Evolutionary conservation across 2,888 invertebrate species (phyloP).

Genomic region (Stenotaenia linearis): DNA sequence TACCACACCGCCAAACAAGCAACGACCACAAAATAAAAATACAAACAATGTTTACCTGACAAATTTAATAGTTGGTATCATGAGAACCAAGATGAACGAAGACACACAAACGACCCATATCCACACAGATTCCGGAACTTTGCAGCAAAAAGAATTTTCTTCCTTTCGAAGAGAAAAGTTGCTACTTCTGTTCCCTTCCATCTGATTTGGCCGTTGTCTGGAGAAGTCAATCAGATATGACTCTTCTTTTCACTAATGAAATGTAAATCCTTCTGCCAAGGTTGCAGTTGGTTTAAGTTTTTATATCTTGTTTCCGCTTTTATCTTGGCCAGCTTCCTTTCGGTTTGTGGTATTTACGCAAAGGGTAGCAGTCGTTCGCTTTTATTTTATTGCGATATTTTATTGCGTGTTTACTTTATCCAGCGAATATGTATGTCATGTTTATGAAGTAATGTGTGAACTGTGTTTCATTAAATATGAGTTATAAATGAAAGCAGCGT

Average conservation of each 20-base stretch:
- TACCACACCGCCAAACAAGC: too few species aligned
- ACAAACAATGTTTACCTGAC: too few species aligned
- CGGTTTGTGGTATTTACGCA: not conserved
- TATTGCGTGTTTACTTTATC: too few species aligned
- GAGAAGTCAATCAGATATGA: not conserved
- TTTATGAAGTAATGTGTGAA: too few species aligned
- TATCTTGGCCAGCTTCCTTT: conserved; percentile 4
- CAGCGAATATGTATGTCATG: too few species aligned
- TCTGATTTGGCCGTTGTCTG: not conserved
- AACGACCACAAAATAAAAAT: too few species aligned
- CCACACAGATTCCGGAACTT: conserved; percentile 36
- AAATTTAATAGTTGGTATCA: conserved; percentile 37
- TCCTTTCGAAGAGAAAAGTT: not conserved
- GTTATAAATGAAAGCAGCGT: too few species aligned
- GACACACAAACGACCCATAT: conserved; percentile 37
- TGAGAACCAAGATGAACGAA: conserved; percentile 36
- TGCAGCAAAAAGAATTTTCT: conserved; percentile 31
- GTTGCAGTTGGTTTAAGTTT: not conserved
- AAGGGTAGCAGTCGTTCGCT: not conserved
- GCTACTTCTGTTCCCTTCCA: not conserved
- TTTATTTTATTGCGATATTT: too few species aligned
- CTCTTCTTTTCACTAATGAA: not conserved
- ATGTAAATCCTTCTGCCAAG: not conserved
- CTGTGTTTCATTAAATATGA: too few species aligned
- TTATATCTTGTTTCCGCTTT: conserved; percentile 9